These are phyloP conservation scores for Poecilus cupreus DNA, from an alignment of 2,888 invertebrate species.

Conservation along the genomic window DNA sequence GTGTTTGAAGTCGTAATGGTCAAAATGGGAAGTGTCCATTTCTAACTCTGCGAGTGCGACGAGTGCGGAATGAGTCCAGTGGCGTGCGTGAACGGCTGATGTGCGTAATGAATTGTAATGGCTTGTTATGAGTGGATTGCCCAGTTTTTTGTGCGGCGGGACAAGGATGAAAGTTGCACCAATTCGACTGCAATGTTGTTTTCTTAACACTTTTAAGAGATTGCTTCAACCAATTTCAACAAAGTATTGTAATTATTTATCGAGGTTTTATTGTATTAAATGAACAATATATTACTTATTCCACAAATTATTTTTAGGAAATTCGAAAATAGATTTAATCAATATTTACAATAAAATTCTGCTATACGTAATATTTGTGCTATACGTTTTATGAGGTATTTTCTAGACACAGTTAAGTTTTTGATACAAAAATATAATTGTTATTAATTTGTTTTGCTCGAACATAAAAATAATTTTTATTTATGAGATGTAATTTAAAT, in stretches of 20 bases:
- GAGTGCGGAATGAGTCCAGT: slow-evolving; percentile 6
- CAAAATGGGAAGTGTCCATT: neutral
- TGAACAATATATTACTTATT: neutral
- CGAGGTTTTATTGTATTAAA: neutral
- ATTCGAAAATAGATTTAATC: too few species aligned
- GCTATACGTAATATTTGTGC: too few species aligned
- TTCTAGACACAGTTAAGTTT: neutral
- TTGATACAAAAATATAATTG: neutral
- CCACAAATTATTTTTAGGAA: too few species aligned
- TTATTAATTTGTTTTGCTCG: neutral
- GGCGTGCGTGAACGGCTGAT: slow-evolving; percentile 23
- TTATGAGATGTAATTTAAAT: neutral
- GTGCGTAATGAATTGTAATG: slow-evolving; percentile 39
- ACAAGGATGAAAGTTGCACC: slow-evolving; percentile 24
- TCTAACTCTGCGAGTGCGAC: neutral
- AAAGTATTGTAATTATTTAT: neutral
- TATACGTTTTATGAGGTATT: neutral
- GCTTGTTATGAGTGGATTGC: slow-evolving; percentile 39
- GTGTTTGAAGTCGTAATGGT: neutral
- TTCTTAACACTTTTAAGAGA: slow-evolving; percentile 17
- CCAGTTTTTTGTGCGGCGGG: slow-evolving; percentile 22
- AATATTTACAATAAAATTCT: too few species aligned
- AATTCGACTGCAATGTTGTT: slow-evolving; percentile 20
- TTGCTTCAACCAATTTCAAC: neutral
- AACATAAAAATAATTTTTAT: neutral